Base-by-base conservation (phyloP, 2,113 vertebrate genomes). In the Sylvilagus bachmani region DNA sequence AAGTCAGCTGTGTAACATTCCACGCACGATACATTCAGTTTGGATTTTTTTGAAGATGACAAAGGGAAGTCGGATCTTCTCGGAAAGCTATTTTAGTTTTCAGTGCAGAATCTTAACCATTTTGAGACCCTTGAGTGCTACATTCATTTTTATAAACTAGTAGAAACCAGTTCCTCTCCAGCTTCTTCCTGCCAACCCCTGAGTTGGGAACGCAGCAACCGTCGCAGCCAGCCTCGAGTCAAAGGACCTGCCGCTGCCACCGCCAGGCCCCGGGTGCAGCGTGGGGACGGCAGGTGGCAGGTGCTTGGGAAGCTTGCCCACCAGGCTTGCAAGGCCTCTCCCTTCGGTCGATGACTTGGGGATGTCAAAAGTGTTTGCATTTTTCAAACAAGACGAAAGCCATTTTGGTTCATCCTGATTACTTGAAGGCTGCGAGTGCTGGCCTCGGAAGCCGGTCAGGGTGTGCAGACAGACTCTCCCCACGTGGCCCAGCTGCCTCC, bases 1-100 rank as follows among this genome's bases (percentile, higher is more conserved):
- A 79, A 96, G 92, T 97, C 97, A 98, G 86, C 93, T 97, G 79
- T 97, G 55, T 96, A 96, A 98, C 98, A 98, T 98, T 98, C 98
- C 98, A 97, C 85, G 78, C 95, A 98, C 89, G 90, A 95, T 97
- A 81, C 92, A 93, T 96, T 96, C 89, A 36, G 55, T 58, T 58
- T 58, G 14, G 55, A 17, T 58, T 58, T 90, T 94, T 91, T 74
- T 80, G 75, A 93, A 73, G 92, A 66, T 11, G 33, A 86, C 66
- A 80, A 91, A 95, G 86, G 94, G 61, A 93, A 97, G 95, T 96
- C 89, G 81, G 86, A 29, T 74, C 38, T 92, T 22, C 92, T 66
- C 61, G 77, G 70, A 91, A 97, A 96, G 38, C 66, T 82, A 6
- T 78, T 64, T 73, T 77, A 71, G 67, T 88, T 80, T 88, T 90